These are phyloP conservation scores for Periophthalmodon schlosseri DNA, from an alignment of 2,113 vertebrate genomes.

Conservation along the genomic window DNA sequence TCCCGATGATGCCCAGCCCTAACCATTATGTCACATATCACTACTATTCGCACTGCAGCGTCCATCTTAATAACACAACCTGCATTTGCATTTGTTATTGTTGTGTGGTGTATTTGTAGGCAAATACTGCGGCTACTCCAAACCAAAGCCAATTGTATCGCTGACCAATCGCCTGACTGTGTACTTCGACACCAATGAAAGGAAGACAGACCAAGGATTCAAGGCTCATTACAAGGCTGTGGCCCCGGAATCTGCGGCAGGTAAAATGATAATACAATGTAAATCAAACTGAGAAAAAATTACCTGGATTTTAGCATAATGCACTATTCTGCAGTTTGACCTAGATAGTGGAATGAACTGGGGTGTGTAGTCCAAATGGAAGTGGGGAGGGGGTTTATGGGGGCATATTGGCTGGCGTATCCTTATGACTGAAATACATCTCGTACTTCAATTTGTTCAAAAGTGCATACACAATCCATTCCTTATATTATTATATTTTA, in stretches of 20 bases:
- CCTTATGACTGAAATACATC: conserved; percentile 17
- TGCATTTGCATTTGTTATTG: not conserved
- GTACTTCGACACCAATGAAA: conserved; percentile 74
- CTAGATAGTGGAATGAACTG: conserved; percentile 54
- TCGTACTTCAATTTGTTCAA: no score
- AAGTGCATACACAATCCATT: no score
- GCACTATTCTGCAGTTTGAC: conserved; percentile 37
- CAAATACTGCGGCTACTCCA: conserved; percentile 74
- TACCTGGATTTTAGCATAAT: conserved; percentile 15
- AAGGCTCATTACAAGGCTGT: conserved; percentile 74
- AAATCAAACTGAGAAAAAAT: conserved; percentile 25
- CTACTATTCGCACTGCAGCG: not conserved
- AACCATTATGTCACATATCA: not conserved
- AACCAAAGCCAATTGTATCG: conserved; percentile 67
- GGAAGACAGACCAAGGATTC: conserved; percentile 72
- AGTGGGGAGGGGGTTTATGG: not conserved
- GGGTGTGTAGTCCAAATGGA: conserved; percentile 2
- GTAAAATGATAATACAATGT: conserved; percentile 51
- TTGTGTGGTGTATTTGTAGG: conserved; percentile 52
- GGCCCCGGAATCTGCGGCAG: conserved; percentile 54
- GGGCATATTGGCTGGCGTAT: conserved; percentile 21
- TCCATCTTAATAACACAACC: not conserved
- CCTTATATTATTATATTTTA: no score
- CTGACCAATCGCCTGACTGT: conserved; percentile 71
- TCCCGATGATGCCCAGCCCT: no score